Base-by-base conservation (phyloP, 92 coral and sea anemone genomes). In the Umimayanthus kanabou region DNA sequence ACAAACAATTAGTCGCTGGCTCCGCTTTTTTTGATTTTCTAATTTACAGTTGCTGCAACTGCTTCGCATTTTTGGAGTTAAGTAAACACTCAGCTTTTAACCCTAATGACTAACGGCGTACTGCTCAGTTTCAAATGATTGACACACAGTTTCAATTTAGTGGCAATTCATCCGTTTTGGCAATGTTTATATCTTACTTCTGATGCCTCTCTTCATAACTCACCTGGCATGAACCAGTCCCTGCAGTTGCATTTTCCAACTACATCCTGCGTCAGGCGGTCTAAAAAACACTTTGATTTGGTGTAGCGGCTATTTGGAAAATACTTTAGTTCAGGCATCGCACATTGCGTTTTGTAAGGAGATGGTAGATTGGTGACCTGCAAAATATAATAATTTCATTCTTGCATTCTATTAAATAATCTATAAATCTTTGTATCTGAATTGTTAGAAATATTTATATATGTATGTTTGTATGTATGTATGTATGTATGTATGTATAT, bases 191-290 rank as follows among this genome's bases (percentile, higher is more conserved):
- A 47, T 47, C 53, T 10, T 6, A 1, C 53, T 26, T 33, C 37
- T 70, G 9, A 70, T 10, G 18, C 37, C 39, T 70, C 8, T 75
- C 53, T n/a, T 0, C 3, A 22, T 10, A 75, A 18, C 88, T 86
- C 81, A 95, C 98, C 96, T 50, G 98, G 98, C 98, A 95, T 95
- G 47, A 93, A 95, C 98, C 98, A 95, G 20, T 85, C 94, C 14
- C 89, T 90, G 84, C 98, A 95, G 14, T 89, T 78, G 80, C 98
- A 95, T 64, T 76, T 87, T 30, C 88, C 88, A 22, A 77, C 82
- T 18, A 95, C 94, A 67, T 95, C 91, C 71, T 84, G 93, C 20
- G 98, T 93, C 45, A 95, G 91, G 47, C 88, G 94, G 93, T 95
- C 98, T 89, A 95, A 83, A 88, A 95, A 95, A 66, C 98, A 95